Evolutionary conservation across 2,113 vertebrate genomes (phyloP).

Genomic region (Centropus unirufus): DNA sequence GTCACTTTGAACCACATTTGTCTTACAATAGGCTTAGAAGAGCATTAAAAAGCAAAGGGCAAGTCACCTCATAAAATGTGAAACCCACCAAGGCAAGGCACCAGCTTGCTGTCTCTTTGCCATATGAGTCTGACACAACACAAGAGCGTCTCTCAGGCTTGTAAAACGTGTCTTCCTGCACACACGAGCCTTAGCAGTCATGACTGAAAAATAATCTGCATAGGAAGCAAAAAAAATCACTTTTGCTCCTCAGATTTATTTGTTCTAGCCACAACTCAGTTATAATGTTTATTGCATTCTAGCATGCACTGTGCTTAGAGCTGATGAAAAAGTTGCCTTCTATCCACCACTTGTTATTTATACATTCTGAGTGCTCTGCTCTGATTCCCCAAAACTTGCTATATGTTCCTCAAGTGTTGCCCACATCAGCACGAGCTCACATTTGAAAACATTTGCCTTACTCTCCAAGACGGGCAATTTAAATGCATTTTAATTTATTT

Average conservation of each 20-base stretch:
- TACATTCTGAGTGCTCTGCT: not conserved
- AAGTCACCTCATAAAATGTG: not conserved
- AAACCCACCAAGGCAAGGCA: not conserved
- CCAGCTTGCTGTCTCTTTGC: not conserved
- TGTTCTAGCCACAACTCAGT: not conserved
- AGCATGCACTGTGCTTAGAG: not conserved
- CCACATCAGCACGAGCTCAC: not conserved
- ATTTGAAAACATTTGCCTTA: not conserved
- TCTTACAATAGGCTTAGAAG: not conserved
- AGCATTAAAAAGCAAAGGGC: not conserved
- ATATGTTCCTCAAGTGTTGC: fast-evolving
- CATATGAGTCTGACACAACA: fast-evolving
- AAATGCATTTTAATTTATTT: not conserved
- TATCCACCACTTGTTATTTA: not conserved
- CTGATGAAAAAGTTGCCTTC: not conserved
- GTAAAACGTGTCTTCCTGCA: not conserved
- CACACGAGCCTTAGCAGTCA: not conserved
- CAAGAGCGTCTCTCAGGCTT: not conserved
- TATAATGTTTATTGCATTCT: not conserved
- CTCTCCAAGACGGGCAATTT: not conserved
- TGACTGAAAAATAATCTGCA: not conserved
- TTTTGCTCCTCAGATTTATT: not conserved
- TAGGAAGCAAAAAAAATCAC: not conserved
- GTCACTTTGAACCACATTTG: not conserved
- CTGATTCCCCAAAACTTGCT: not conserved